Conservation (phyloP, 1,140 invertebrate genomes). For the Diachasma alloeum region DNA sequence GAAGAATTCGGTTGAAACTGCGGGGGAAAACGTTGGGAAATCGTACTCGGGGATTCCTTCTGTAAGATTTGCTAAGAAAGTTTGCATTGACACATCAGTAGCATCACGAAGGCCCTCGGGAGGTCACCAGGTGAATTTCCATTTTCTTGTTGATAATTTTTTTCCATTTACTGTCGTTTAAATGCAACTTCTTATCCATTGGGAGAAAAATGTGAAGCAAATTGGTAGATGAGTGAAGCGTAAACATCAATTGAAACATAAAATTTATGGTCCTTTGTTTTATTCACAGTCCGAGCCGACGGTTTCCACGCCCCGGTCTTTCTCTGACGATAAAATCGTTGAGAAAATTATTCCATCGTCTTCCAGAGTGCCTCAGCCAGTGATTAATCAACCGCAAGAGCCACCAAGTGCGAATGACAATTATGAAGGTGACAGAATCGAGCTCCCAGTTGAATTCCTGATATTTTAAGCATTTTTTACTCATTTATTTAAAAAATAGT, state of each 20-base stretch:
- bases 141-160: neutral
- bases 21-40: constrained; percentile 47
- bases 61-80: constrained; percentile 60
- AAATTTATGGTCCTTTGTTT: neutral
- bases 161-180: neutral
- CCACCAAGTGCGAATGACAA: neutral
- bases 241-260: neutral
- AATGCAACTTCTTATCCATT: neutral
- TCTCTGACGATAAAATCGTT: neutral
- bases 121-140: neutral
- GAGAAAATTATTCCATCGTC: neutral
- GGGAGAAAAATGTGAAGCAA: too few species aligned
- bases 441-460: too few species aligned
- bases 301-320: neutral
- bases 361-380: neutral
- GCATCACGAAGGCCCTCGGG: constrained; percentile 23
- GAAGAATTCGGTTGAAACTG: constrained; percentile 57
- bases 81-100: constrained; percentile 49
- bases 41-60: constrained; percentile 46
- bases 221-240: too few species aligned
- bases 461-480: neutral
- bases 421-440: neutral
- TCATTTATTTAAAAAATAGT: too few species aligned
- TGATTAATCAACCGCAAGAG: neutral
- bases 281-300: neutral